Percentiles rank a stretch among this genome's conserved stretches.
phyloP scores from a whole-genome alignment of 2,888 invertebrate genomes.

The Ichneumoninae sp. region DNA sequence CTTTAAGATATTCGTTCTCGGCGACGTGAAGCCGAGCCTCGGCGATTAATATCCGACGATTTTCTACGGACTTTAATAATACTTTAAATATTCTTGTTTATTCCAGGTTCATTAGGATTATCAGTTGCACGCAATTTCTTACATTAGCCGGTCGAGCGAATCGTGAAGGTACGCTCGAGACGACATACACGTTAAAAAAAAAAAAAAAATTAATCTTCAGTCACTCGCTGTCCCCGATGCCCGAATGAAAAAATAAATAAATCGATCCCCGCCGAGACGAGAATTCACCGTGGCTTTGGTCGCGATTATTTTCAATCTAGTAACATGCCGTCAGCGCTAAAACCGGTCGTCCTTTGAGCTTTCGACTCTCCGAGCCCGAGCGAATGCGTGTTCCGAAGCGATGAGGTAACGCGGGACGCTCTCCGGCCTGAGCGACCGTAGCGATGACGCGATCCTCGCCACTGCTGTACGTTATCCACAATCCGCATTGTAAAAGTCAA shows the following conservation, averaged over 20 bases:
- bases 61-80: too few species aligned
- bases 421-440: constrained; percentile 45
- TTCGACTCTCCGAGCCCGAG: constrained; percentile 31
- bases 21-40: constrained; percentile 21
- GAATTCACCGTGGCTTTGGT: constrained; percentile 19
- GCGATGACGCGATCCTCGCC: constrained; percentile 68
- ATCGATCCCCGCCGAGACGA: constrained; percentile 12
- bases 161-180: too few species aligned
- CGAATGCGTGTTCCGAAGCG: constrained; percentile 42
- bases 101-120: too few species aligned
- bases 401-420: constrained; percentile 64
- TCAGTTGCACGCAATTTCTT: too few species aligned
- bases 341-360: constrained; percentile 74
- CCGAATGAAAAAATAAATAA: too few species aligned
- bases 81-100: too few species aligned
- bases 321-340: constrained; percentile 75
- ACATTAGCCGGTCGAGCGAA: too few species aligned
- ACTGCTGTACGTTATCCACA: constrained; percentile 36
- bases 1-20: constrained; percentile 39
- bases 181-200: too few species aligned
- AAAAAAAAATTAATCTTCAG: too few species aligned
- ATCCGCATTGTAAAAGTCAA: not conserved
- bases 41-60: not conserved
- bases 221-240: too few species aligned
- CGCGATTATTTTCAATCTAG: constrained; percentile 57